Conservation (phyloP, 2,888 invertebrate species). For the Theodoxus fluviatilis region DNA sequence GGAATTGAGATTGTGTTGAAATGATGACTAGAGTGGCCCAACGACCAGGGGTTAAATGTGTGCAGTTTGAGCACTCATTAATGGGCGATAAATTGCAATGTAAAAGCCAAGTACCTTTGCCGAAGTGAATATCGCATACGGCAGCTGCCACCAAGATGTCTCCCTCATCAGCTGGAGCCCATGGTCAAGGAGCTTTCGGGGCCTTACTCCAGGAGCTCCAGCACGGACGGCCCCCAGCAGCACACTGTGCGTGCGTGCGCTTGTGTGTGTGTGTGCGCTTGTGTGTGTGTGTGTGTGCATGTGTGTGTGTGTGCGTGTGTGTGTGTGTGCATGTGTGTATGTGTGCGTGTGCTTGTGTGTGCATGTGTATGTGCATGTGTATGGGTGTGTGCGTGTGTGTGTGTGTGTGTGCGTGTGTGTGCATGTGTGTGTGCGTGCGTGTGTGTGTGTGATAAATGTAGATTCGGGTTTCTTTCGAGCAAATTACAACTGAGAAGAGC, state of each 20-base stretch:
- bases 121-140: too few species aligned
- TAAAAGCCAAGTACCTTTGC: background rate
- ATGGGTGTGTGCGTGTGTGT: slow-evolving; percentile 13
- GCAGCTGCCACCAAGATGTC: too few species aligned
- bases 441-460: slow-evolving; percentile 11
- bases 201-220: too few species aligned
- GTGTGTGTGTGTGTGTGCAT: background rate
- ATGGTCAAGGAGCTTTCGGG: too few species aligned
- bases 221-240: too few species aligned
- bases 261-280: background rate
- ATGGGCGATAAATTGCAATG: background rate
- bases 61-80: background rate
- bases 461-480: too few species aligned
- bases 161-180: too few species aligned
- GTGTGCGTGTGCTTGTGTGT: slow-evolving; percentile 8
- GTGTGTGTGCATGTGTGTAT: slow-evolving; percentile 2
- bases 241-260: background rate
- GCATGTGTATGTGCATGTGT: background rate
- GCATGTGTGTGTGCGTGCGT: slow-evolving; percentile 11
- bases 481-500: too few species aligned
- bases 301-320: background rate
- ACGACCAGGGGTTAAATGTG: too few species aligned
- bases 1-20: too few species aligned
- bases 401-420: slow-evolving; percentile 23
- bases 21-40: too few species aligned